These are phyloP conservation scores for Ceratosolen solmsi DNA, from an alignment of 1,140 invertebrate species.

Conservation along the genomic window DNA sequence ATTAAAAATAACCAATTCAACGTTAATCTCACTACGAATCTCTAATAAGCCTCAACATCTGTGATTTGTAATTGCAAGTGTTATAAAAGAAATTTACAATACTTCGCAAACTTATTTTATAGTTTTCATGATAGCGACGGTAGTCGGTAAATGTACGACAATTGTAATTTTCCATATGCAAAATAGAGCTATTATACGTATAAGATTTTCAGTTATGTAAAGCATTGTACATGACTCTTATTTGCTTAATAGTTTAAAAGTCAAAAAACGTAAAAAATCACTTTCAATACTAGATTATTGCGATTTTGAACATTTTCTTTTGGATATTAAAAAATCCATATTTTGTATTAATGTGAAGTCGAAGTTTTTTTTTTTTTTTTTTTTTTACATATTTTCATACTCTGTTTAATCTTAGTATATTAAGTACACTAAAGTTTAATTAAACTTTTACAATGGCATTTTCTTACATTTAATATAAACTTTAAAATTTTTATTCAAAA, in stretches of 20 bases:
- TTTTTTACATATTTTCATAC: conserved; percentile 22
- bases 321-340: neutral
- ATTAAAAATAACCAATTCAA: neutral
- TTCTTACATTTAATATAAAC: neutral
- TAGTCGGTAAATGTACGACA: neutral
- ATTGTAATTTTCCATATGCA: conserved; percentile 9
- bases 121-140: conserved; percentile 11
- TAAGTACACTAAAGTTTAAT: conserved; percentile 42
- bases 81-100: neutral
- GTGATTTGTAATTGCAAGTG: neutral
- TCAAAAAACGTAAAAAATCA: conserved; percentile 15
- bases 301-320: conserved; percentile 31
- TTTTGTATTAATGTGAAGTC: neutral
- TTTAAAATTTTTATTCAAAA: conserved; percentile 14
- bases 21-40: conserved; percentile 2
- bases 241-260: neutral
- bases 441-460: conserved; percentile 19
- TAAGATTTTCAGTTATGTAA: conserved; percentile 15
- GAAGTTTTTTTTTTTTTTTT: conserved; percentile 10
- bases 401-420: conserved; percentile 16
- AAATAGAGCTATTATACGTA: conserved; percentile 21
- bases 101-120: neutral
- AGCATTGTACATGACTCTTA: conserved; percentile 21
- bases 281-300: conserved; percentile 13
- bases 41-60: conserved; percentile 4